Base-by-base conservation (phyloP, 2,113 vertebrate species). In the Bujurquina vittata region DNA sequence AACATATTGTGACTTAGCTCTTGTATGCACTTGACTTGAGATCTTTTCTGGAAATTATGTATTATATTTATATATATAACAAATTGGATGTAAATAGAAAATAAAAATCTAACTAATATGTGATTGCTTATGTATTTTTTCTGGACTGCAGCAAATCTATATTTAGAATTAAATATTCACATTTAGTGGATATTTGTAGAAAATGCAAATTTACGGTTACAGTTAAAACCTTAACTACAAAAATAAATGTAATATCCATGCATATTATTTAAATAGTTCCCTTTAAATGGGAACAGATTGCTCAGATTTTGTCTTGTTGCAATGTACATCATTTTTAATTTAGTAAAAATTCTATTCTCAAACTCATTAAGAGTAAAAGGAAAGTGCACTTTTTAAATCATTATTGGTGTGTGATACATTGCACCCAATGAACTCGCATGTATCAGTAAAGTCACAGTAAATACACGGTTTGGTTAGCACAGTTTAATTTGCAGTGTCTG, bases 51-150 rank as follows among this genome's bases (percentile, higher is more conserved):
- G 93, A 97, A 97, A 96, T 91, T 15, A 88, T 98, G 97, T 98
- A 98, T 97, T 98, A 99, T 99, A 99, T 99, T 99, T 99, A 98
- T 99, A 98, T 26, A 26, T 99, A 97, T 99, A 98, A 97, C 96
- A 97, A 96, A 97, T 97, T 95, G 96, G 95, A 94, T 98, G 97
- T 99, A 98, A 96, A 99, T 99, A 99, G 96, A 97, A 97, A 99
- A 91, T 91, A 91, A 93, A 90, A 84, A 56, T 84, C 79, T 88
- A 86, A 90, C 84, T 82, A 29, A 81, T 69, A 69, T 22, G 11
- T 75, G 22, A 29, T 58, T 26, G 23, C 74, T 57, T 26, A 4
- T 26, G 22, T 73, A 18, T 33, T 35, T 26, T 22, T 58, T 26
- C 22, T 57, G n/a, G 15, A 40, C 55, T 40, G 31, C 52, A 37